Percentiles rank a stretch among this genome's conserved stretches.
Evolutionary conservation across 1,140 invertebrate genomes (phyloP).

Genomic region (Phymorhynchus buccinoides): DNA sequence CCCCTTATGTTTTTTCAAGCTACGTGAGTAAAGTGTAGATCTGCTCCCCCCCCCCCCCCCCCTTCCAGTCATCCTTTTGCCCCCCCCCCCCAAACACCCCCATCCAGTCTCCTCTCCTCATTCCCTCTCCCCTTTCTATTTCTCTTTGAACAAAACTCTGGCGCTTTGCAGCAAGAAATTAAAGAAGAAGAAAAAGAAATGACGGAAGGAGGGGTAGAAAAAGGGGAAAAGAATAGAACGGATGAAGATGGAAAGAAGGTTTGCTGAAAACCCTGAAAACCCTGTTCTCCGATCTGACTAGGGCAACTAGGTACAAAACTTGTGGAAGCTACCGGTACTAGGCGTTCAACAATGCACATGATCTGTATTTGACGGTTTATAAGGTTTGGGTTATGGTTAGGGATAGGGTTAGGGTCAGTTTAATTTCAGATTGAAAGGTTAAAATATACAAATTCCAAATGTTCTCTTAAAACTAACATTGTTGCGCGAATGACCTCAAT

Average conservation of each 20-base stretch:
- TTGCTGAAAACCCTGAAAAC: neutral
- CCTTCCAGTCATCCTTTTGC: neutral
- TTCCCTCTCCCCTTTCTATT: neutral
- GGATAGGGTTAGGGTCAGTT: no score
- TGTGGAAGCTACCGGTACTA: neutral
- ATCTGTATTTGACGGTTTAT: no score
- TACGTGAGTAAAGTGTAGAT: constrained; percentile 9
- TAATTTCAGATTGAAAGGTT: no score
- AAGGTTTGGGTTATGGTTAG: no score
- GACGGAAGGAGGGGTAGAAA: no score
- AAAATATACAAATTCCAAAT: no score
- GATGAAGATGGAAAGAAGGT: no score
- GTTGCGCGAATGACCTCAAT: no score
- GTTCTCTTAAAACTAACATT: no score
- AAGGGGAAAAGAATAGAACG: no score
- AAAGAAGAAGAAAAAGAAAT: neutral
- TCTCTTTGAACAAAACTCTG: constrained; percentile 39
- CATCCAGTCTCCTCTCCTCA: no score
- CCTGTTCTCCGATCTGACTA: constrained; percentile 13
- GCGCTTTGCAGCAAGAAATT: constrained; percentile 35
- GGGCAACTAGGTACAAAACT: neutral
- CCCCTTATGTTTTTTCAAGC: constrained; percentile 32
- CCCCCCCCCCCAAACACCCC: neutral
- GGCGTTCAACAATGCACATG: no score
- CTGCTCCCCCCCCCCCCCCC: neutral